Conservation (phyloP, 2,113 vertebrate species). For the western clawed frog (Xenopus tropicalis) region UCB_Xtro_10.0 CM004450.2:111219501-111220000, state of each 20-base stretch:
- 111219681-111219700: constrained; percentile 53
- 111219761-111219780: constrained; percentile 56
- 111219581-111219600: constrained; percentile 7
- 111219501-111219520: no score
- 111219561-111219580: no score
- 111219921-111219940: not conserved
- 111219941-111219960: not conserved
- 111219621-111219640: constrained; percentile 39
- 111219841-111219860: constrained; percentile 64
- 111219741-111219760: constrained; percentile 72
- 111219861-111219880: constrained; percentile 44
- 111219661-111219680: constrained; percentile 43
- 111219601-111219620: constrained; percentile 8
- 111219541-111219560: no score
- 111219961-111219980: no score
- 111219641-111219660: constrained; percentile 16
- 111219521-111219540: no score
- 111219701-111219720: constrained; percentile 58
- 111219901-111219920: not conserved
- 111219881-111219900: not conserved
- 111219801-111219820: constrained; percentile 53
- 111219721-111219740: constrained; percentile 57
- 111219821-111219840: constrained; percentile 56
- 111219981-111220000: not conserved
- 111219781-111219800: constrained; percentile 65